A percentile compares a stretch with the other conserved stretches of the same genome.
phyloP scores from a whole-genome alignment of 2,113 vertebrate species.

The Rhinoptilus africanus region DNA sequence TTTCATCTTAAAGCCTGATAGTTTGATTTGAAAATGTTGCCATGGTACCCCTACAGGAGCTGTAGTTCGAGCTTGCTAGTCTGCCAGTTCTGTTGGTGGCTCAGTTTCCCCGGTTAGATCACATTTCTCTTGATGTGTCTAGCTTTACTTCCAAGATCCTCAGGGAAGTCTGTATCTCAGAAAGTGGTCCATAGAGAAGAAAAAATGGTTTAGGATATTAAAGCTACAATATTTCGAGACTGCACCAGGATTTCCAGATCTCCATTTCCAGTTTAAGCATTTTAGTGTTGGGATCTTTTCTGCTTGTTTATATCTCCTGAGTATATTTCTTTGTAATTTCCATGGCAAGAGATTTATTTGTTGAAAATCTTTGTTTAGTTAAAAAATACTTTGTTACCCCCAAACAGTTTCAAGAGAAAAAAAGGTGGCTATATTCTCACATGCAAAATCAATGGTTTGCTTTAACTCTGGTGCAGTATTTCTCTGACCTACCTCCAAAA shows the following conservation, averaged over 20 bases:
- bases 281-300: neutral
- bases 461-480: neutral
- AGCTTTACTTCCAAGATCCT: neutral
- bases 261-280: neutral
- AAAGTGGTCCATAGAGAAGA: neutral
- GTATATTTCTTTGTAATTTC: neutral
- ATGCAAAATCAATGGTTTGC: neutral
- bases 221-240: neutral
- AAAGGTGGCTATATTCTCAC: neutral
- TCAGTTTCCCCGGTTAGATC: neutral
- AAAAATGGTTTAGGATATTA: neutral
- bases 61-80: neutral
- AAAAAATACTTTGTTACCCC: neutral
- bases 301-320: neutral
- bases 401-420: neutral
- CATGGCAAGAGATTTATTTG: neutral
- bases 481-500: slow-evolving; percentile 23
- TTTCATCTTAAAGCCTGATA: neutral
- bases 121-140: neutral
- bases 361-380: neutral
- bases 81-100: neutral
- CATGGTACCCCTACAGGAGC: neutral
- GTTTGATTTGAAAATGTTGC: neutral
- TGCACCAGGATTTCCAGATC: neutral
- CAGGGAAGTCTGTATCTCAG: neutral